phyloP scores from a whole-genome alignment of 2,113 vertebrate genomes.

The Progne subis region DNA sequence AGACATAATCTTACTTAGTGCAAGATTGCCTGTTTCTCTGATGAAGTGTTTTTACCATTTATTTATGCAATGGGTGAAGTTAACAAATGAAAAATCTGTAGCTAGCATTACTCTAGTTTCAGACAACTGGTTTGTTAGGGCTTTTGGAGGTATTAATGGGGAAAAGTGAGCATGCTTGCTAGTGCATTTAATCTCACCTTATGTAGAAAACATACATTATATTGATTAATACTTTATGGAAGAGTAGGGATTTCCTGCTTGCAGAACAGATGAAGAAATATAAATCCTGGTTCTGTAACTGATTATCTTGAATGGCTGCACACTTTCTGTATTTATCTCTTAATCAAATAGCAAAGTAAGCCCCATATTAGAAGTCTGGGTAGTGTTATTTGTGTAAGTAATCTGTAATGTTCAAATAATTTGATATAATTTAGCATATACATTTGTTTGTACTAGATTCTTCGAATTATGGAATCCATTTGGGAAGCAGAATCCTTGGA shows the following conservation, averaged over 20 bases:
- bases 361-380: background rate
- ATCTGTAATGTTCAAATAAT: background rate
- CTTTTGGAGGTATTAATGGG: background rate
- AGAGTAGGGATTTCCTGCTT: background rate
- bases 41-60: background rate
- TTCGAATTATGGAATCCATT: constrained; percentile 97
- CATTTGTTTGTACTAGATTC: constrained; percentile 79
- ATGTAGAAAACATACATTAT: background rate
- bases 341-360: background rate
- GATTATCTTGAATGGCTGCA: background rate
- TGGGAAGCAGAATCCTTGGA: constrained; percentile 97
- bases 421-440: background rate
- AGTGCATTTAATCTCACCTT: background rate
- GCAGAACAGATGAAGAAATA: background rate
- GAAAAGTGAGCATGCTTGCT: background rate
- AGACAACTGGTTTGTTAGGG: background rate
- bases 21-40: background rate
- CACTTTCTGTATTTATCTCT: background rate
- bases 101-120: background rate
- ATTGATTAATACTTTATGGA: background rate
- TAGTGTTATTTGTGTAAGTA: background rate
- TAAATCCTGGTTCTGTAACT: background rate
- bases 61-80: background rate
- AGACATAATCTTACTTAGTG: background rate
- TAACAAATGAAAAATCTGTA: background rate